Percentiles rank a stretch among this genome's conserved stretches.
Evolutionary conservation across 2,113 vertebrate species (phyloP).

Genomic region (Panurus biarmicus): DNA sequence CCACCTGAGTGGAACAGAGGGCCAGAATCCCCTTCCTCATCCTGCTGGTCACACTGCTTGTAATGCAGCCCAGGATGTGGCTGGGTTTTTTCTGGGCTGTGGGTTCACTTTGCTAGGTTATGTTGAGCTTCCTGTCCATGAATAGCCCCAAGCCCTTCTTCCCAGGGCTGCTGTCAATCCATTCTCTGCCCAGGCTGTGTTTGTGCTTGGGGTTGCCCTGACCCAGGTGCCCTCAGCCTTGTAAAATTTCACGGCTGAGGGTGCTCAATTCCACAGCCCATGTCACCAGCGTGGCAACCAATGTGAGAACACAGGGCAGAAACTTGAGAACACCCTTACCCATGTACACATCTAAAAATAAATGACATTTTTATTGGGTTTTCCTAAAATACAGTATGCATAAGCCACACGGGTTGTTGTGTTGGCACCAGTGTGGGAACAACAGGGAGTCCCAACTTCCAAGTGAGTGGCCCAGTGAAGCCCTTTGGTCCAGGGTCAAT

Average conservation of each 20-base stretch:
- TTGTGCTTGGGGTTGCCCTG: neutral
- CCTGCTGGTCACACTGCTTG: neutral
- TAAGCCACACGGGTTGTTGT: neutral
- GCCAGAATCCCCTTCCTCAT: neutral
- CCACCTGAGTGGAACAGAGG: neutral
- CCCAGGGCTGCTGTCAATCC: neutral
- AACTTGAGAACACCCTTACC: neutral
- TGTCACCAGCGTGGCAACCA: neutral
- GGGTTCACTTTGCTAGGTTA: neutral
- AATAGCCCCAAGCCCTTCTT: neutral
- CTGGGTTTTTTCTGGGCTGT: neutral
- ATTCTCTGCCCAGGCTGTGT: neutral
- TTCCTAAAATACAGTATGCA: neutral
- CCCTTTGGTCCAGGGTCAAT: conserved; percentile 43
- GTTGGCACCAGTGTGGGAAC: neutral
- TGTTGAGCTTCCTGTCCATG: neutral
- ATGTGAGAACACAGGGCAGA: neutral
- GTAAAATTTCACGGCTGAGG: neutral
- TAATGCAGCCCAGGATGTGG: neutral
- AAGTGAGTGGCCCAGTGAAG: neutral
- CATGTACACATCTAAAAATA: neutral
- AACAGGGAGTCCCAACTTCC: neutral
- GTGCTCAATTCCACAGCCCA: neutral
- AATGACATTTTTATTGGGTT: neutral
- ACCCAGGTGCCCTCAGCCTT: neutral